Evolutionary conservation across 2,888 invertebrate genomes (phyloP).

Genomic region (Drosophila mayaguana): DNA sequence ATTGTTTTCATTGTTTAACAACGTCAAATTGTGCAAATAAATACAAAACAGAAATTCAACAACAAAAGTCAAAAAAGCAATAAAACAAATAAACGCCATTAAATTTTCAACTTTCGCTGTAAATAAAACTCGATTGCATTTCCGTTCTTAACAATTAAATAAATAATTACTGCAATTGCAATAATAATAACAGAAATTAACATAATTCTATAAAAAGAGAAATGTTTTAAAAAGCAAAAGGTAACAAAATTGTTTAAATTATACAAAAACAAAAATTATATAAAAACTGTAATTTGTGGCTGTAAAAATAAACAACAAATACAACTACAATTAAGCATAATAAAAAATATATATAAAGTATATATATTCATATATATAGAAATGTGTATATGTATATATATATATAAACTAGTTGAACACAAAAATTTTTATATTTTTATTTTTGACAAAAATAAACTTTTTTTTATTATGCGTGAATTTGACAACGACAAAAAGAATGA

Average conservation of each 20-base stretch:
- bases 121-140: constrained; percentile 51
- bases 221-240: constrained; percentile 42
- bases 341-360: constrained; percentile 11
- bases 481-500: constrained; percentile 43
- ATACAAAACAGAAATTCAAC: constrained; percentile 46
- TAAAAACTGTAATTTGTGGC: constrained; percentile 35
- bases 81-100: constrained; percentile 35
- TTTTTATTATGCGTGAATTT: constrained; percentile 77
- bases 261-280: constrained; percentile 40
- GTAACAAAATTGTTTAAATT: constrained; percentile 32
- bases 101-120: constrained; percentile 45
- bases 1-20: constrained; percentile 59
- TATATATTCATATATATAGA: constrained; percentile 12
- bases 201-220: constrained; percentile 22
- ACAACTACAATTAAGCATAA: constrained; percentile 35
- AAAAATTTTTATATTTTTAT: constrained; percentile 36
- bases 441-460: constrained; percentile 76
- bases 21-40: constrained; percentile 61
- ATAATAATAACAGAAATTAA: not conserved
- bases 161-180: not conserved
- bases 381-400: not conserved
- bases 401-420: constrained; percentile 32
- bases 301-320: constrained; percentile 23
- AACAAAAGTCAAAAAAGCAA: constrained; percentile 44
- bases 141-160: constrained; percentile 37